Base-by-base conservation (phyloP, 2,888 invertebrate species). In the Portevinia maculata region DNA sequence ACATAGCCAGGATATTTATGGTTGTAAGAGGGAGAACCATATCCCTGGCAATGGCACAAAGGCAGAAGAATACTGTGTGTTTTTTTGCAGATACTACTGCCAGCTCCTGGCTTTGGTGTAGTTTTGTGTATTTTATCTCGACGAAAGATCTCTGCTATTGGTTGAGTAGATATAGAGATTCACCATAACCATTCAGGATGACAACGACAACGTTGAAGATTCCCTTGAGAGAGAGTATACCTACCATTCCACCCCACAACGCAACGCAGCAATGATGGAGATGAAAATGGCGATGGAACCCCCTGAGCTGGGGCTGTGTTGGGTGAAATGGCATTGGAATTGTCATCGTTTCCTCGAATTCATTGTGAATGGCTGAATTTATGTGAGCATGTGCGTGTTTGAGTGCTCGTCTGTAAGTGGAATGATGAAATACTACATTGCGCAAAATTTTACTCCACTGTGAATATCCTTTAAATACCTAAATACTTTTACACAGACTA, bases 131-230 rank as follows among this genome's bases (percentile, higher is more conserved):
- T 84, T 86, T 87, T 87, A 84, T 84, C 85, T 74, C 59, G 52
- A 69, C 74, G 74, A 67, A 81, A 85, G 85, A 85, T 85, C 85
- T 85, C 84, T 85, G 85, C 85, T 79, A 85, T 86, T 86, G 86
- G 86, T 70, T 84, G 84, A 83, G 83, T 83, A 83, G 83, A 78
- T 83, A 83, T 73, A 83, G 78, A 78, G 71, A 78, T 83, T 83
- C 83, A 83, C 71, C 78, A 83, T 73, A 83, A 67, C 52, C 55
- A 59, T 41, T 88, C 85, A 85, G 84, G 86, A 85, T 87, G 86
- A 86, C 86, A 86, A 85, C 85, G 86, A n/a, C 87, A 85, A 86
- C 88, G 86, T 84, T 86, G 86, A 88, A 84, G 84, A 86, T 88
- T 86, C 87, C 86, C 74, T 81, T 86, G 85, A 78, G 87, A 86